Conservation (phyloP, 2,888 invertebrate genomes). For the Exephanes ischioxanthus region DNA sequence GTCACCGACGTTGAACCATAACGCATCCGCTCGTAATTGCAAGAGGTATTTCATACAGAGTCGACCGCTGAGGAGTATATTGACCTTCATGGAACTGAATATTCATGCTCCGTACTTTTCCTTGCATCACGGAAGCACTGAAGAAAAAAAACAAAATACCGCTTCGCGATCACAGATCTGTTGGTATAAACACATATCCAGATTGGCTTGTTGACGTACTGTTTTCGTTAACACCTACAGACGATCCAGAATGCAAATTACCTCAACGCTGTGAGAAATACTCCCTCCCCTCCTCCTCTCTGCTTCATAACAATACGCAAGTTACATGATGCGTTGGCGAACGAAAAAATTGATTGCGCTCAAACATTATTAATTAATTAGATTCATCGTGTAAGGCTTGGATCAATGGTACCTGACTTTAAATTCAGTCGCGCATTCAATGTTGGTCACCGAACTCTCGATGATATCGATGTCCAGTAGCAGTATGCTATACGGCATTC, state of each 20-base stretch:
- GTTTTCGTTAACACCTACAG: not conserved
- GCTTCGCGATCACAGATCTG: constrained; percentile 42
- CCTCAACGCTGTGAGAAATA: not conserved
- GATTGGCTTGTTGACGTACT: not conserved
- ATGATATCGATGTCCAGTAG: not conserved
- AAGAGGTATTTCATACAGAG: not conserved
- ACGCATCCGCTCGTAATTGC: too few relatives aligned
- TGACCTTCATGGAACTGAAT: constrained; percentile 40
- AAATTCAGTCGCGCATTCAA: not conserved
- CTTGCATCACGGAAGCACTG: constrained; percentile 11
- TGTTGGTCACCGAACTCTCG: constrained; percentile 64
- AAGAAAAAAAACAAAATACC: constrained; percentile 45
- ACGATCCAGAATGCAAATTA: constrained; percentile 23
- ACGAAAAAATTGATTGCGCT: not conserved
- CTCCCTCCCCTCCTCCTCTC: not conserved
- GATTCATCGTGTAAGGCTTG: not conserved
- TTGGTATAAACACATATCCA: not conserved
- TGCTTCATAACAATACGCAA: not conserved
- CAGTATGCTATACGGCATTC: not conserved
- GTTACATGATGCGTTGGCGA: not conserved
- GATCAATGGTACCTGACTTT: constrained; percentile 4
- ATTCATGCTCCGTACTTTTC: constrained; percentile 38
- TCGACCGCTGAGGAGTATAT: constrained; percentile 40
- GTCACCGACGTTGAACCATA: too few relatives aligned
- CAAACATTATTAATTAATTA: not conserved